Evolutionary conservation across 2,888 invertebrate species (phyloP).

Genomic region (Fissipunctia ypsillon): DNA sequence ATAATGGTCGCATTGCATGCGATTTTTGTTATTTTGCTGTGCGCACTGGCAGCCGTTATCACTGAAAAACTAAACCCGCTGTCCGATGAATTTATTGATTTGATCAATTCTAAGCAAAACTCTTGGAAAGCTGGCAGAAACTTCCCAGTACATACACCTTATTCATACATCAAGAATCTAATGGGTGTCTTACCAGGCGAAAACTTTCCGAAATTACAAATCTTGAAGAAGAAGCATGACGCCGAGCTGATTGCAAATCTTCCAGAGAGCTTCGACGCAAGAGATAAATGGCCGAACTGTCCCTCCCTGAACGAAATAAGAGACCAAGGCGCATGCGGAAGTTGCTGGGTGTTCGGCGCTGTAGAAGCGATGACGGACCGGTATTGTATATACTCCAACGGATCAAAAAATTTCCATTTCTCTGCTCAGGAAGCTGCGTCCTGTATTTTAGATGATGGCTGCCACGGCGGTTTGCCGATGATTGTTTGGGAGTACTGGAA

Average conservation of each 20-base stretch:
- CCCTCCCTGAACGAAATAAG: conserved; percentile 26
- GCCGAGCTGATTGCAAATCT: conserved; percentile 33
- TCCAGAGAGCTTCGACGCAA: conserved; percentile 36
- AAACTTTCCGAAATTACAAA: neutral
- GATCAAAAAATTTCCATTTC: neutral
- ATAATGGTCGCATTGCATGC: conserved; percentile 9
- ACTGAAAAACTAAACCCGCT: conserved; percentile 1
- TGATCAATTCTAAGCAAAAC: conserved; percentile 27
- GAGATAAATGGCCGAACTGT: conserved; percentile 29
- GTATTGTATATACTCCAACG: conserved; percentile 20
- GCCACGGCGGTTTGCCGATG: neutral
- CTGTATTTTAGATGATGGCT: no score
- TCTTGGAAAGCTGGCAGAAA: conserved; percentile 31
- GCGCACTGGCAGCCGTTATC: neutral
- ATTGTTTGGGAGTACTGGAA: no score
- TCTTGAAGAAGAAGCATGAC: conserved; percentile 6
- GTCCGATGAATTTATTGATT: conserved; percentile 25
- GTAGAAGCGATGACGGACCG: conserved; percentile 16
- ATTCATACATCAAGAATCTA: conserved; percentile 21
- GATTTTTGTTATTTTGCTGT: conserved; percentile 8
- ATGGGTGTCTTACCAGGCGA: conserved; percentile 5
- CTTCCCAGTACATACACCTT: conserved; percentile 14
- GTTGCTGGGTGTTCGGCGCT: conserved; percentile 35
- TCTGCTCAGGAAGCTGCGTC: conserved; percentile 28
- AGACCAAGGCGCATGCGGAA: conserved; percentile 34